A percentile compares a stretch with the other conserved stretches of the same genome.
Evolutionary conservation across 2,888 invertebrate species (phyloP).

Genomic region (Catocala sponsa): DNA sequence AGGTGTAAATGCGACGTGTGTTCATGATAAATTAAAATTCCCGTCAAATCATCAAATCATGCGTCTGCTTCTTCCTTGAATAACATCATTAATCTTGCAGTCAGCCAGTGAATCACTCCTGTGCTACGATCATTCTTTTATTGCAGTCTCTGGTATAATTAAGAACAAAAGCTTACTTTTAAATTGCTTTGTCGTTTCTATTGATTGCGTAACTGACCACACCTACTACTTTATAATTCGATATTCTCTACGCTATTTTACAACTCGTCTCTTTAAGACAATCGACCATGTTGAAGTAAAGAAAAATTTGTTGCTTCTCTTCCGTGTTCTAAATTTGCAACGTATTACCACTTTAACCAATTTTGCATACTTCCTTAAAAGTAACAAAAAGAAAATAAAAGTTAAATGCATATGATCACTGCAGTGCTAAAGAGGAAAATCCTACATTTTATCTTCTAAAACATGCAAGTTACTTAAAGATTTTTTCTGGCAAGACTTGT

Average conservation of each 20-base stretch:
- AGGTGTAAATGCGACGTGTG: conserved; percentile 27
- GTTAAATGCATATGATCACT: too few species aligned
- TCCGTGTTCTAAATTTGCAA: conserved; percentile 33
- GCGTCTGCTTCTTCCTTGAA: conserved; percentile 40
- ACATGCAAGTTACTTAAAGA: neutral
- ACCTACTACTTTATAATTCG: conserved; percentile 6
- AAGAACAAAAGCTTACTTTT: conserved; percentile 9
- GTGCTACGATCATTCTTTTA: conserved; percentile 39
- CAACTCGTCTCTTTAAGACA: conserved; percentile 17
- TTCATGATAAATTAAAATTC: conserved; percentile 40
- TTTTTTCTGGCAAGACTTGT: conserved; percentile 42
- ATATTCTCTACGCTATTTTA: neutral
- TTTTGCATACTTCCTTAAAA: conserved; percentile 1
- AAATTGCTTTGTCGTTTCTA: conserved; percentile 4
- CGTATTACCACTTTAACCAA: conserved; percentile 4
- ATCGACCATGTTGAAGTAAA: conserved; percentile 24
- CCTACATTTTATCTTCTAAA: neutral
- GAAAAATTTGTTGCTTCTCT: conserved; percentile 25
- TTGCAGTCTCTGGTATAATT: conserved; percentile 26
- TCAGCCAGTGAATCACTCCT: conserved; percentile 43
- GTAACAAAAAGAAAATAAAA: too few species aligned
- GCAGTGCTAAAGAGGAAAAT: neutral
- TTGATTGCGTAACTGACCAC: conserved; percentile 16
- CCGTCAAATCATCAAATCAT: conserved; percentile 38
- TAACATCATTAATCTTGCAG: conserved; percentile 43